These are phyloP conservation scores for Montipora cactus DNA, from an alignment of 64 coral and sea anemone genomes.

Conservation along the genomic window DNA sequence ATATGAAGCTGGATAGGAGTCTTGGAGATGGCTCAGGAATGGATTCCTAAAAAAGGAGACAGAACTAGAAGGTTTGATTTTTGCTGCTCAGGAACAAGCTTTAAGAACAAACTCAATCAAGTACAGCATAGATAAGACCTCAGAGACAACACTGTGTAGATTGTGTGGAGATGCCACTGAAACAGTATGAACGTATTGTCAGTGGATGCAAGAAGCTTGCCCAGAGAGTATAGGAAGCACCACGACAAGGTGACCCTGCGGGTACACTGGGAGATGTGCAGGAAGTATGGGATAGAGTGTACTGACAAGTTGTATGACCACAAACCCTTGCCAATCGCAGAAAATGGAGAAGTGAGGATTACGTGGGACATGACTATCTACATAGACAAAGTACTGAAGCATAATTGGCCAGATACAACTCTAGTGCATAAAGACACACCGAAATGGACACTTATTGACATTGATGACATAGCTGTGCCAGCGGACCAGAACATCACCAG, in stretches of 20 bases:
- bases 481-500: conserved; percentile 18
- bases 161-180: no score
- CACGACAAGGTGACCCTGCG: not conserved
- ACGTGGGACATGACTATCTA: conserved; percentile 7
- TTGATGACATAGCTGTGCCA: not conserved
- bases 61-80: no score
- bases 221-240: not conserved
- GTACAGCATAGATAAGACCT: no score
- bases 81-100: no score
- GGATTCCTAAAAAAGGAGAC: no score
- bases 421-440: not conserved
- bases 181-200: no score
- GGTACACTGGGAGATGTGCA: conserved; percentile 47
- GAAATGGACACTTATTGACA: conserved; percentile 1
- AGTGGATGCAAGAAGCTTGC: no score
- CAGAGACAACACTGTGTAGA: no score
- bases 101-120: no score
- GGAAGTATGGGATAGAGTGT: conserved; percentile 39
- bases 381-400: conserved; percentile 9
- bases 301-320: conserved; percentile 21
- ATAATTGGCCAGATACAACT: conserved; percentile 14
- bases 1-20: no score
- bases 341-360: conserved; percentile 5
- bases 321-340: not conserved
- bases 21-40: no score